Base-by-base conservation (phyloP, 2,888 invertebrate species). In the Metellina segmentata region DNA sequence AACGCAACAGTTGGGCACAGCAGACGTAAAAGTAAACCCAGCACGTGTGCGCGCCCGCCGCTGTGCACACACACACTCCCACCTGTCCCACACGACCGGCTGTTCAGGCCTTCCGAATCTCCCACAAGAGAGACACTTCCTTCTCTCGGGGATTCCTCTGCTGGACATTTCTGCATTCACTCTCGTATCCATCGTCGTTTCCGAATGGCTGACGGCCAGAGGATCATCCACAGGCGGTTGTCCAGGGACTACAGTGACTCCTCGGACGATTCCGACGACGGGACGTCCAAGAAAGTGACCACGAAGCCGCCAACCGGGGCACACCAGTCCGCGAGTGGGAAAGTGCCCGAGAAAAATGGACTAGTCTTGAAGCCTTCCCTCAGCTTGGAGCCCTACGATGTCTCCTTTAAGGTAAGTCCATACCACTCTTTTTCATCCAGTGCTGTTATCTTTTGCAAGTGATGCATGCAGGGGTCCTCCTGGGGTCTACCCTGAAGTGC, bases 301-400 rank as follows among this genome's bases (percentile, higher is more conserved):
- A 19, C n/a, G 9, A 79, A 19, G 16, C 75, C 34, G 34, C 83
- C 61, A n/a, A 19, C 70, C 16, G 13, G 51, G 34, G 19, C 77
- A 6, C 61, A n/a, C 69, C 70, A 72, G 48, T 81, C 71, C n/a
- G 82, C 71, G 48, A 51, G 51, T 48, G 16, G 16, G 4, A 91
- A 91, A 20, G 72, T 85, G 48, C 75, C 85, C 81, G 83, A 87
- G 16, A 82, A 92, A 72, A 93, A 90, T 34, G 85, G 92, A 75
- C 69, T 92, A 34, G 87, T 85, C 7, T 53, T 89, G 53, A 89
- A 86, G 83, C 89, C 91, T 48, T 89, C 89, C 19, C 86, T 91
- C 5, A 93, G 93, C 75, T 78, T 89, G 79, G 93, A 93, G 72
- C 85, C 83, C 13, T 93, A 93, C 69, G 93, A 93, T 75, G 81